Percentiles rank a stretch among this genome's conserved stretches.
phyloP scores from a whole-genome alignment of 2,797 vertebrate species.

The Phylloscopus collybita region DNA sequence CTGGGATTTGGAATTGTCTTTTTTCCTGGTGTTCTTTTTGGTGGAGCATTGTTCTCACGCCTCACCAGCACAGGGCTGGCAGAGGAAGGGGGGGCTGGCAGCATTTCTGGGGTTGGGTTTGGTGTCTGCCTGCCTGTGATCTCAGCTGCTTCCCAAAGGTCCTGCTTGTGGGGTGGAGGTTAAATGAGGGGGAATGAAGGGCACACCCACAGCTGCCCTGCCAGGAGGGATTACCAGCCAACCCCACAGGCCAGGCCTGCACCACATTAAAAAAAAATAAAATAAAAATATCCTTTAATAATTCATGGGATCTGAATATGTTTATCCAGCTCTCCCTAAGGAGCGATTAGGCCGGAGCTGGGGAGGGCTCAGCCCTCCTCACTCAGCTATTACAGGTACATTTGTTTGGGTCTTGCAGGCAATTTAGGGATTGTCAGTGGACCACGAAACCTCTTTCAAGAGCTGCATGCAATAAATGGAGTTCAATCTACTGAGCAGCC shows the following conservation, averaged over 20 bases:
- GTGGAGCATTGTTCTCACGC: rapidly evolving
- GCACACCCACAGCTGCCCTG: background rate
- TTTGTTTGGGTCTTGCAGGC: conserved; percentile 62
- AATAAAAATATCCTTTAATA: background rate
- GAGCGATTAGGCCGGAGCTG: conserved; percentile 34
- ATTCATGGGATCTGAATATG: conserved; percentile 48
- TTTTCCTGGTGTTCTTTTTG: background rate
- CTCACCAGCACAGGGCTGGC: rapidly evolving
- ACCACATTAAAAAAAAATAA: background rate
- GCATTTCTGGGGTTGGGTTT: background rate
- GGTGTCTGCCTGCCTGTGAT: background rate
- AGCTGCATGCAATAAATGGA: conserved; percentile 43
- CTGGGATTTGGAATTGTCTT: background rate
- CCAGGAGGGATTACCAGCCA: conserved; percentile 6
- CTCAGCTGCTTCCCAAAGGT: background rate
- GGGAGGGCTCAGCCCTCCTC: conserved; percentile 29
- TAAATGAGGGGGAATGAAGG: background rate
- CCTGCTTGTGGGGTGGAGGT: background rate
- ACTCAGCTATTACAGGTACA: conserved; percentile 57
- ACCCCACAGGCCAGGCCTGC: conserved; percentile 10
- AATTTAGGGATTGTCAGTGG: conserved; percentile 54
- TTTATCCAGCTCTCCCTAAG: conserved; percentile 33
- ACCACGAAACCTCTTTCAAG: conserved; percentile 45
- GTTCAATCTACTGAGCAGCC: conserved; percentile 48
- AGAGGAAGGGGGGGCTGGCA: background rate